Conservation (phyloP, 2,888 invertebrate species). For the Cheilosia urbana region DNA sequence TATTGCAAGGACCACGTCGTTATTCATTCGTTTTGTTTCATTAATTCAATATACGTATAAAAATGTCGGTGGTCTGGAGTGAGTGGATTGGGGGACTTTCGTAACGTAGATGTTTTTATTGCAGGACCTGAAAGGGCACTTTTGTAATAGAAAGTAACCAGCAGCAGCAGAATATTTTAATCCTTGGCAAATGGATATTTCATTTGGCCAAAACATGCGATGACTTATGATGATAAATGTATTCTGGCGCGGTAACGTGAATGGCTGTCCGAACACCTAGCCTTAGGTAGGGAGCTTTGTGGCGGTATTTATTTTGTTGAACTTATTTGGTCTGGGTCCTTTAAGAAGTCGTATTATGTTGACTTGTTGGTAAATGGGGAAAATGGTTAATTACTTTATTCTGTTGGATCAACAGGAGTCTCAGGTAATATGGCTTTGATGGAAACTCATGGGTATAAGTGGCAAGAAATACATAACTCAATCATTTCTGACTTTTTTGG, state of each 20-base stretch:
- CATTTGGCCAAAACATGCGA: conserved; percentile 73
- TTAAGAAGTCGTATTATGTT: conserved; percentile 8
- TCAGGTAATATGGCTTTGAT: background rate
- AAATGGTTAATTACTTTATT: background rate
- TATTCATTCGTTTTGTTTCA: conserved; percentile 77
- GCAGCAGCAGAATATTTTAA: conserved; percentile 57
- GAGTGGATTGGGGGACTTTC: background rate
- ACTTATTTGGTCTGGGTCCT: background rate
- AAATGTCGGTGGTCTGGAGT: conserved; percentile 13
- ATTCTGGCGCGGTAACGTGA: conserved; percentile 79
- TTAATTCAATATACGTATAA: conserved; percentile 74
- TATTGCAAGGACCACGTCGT: conserved; percentile 65
- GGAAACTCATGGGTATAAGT: no score
- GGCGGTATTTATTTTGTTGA: conserved; percentile 26
- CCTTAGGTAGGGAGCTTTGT: conserved; percentile 5
- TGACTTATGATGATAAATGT: conserved; percentile 84
- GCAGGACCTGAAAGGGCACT: conserved; percentile 18
- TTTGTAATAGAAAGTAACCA: conserved; percentile 10
- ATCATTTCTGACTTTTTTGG: no score
- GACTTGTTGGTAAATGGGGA: background rate
- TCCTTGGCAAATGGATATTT: conserved; percentile 71
- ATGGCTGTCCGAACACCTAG: conserved; percentile 57
- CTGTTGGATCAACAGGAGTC: conserved; percentile 9
- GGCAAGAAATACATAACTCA: no score
- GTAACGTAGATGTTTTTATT: conserved; percentile 45